Evolutionary conservation across 2,797 vertebrate genomes (phyloP), one percentile per base, ranked within the genome.

Genomic region (Glyptemys insculpta): DNA sequence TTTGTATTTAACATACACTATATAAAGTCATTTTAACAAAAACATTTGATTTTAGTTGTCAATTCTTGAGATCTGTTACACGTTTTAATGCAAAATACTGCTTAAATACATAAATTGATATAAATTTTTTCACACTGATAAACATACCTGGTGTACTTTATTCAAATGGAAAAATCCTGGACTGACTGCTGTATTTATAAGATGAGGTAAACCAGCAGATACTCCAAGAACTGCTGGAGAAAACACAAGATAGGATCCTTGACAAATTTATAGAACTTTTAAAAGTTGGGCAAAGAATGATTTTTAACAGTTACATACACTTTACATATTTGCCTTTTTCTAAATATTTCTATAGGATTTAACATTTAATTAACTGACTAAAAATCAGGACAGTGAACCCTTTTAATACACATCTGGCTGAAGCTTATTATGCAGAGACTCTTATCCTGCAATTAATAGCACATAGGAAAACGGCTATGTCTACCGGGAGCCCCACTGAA

Each of bases 121-220:
- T 3, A 44, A 78, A 18, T 1, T 21, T 6, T 85, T 85, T 78
- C 41, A 37, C n/a, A 54, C 41, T 56, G n/a, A 74, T 47, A 91
- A 87, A 97, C 93, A 2, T 97, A 99, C 99, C 99, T 99, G 99
- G 96, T 99, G 99, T 62, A 99, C 98, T 98, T 99, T 99, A 97
- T 99, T 99, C 97, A 99, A 85, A 83, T 99, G 99, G 91, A 99
- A 96, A 97, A 99, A 98, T 4, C 99, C 99, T 23, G 99, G 96
- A 86, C 99, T 99, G 93, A 99, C 98, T 37, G 99, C 98, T 49
- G 99, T 99, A 54, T 96, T 98, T 27, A 98, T 85, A 85, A 98
- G 97, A 87, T 97, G 98, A 65, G 98, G 95, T 65, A 98, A 97
- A 91, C 91, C 97, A 87, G 97, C 97, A 84, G 97, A 95, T 80